Base-by-base conservation (phyloP, 2,888 invertebrate genomes). In the Zaprionus obscuricornis region DNA sequence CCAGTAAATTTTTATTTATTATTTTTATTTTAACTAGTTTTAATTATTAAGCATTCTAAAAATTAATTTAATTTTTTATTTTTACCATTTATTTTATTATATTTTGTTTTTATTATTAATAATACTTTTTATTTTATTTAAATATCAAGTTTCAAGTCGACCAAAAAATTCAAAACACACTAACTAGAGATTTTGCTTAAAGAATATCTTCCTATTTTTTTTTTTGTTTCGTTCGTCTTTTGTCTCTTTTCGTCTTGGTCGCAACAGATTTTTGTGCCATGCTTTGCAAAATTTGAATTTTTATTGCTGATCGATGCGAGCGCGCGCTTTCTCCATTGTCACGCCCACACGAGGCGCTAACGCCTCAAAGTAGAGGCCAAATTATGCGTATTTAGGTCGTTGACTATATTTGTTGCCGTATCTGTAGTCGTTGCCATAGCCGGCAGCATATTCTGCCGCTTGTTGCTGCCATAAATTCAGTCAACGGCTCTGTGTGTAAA, bases 281-380 rank as follows among this genome's bases (percentile, higher is more conserved):
- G 60, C 73, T 79, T 83, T 69, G 64, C 74, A 51, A 70, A 83
- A 82, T 78, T 87, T 86, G 75, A 86, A 83, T 84, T 87, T 87
- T 87, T 87, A 88, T 88, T 87, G 74, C 76, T 77, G 74, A 88
- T 87, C 87, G 82, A 83, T 87, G 81, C 65, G 60, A n/a, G n/a
- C 46, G 71, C 45, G 59, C 33, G 51, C 22, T 51, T 45, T 71
- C 59, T 42, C 66, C 74, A 74, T 75, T 70, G 74, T 52, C 78
- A 76, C 66, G 60, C 70, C 64, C 66, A 65, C 37, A 7, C 45
- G n/a, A 37, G 18, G 49, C 11, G 8, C 7, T n/a, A 10, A 22
- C 29, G 36, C n/a, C 29, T 33, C 49, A 14, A 37, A 20, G 14
- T 31, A 27, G 14, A 46, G 8, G 26, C 24, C 54, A 78, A 78